Percentiles rank a stretch among this genome's conserved stretches.
phyloP scores from a whole-genome alignment of 2,113 vertebrate genomes.

The Lichenostomus cassidix region DNA sequence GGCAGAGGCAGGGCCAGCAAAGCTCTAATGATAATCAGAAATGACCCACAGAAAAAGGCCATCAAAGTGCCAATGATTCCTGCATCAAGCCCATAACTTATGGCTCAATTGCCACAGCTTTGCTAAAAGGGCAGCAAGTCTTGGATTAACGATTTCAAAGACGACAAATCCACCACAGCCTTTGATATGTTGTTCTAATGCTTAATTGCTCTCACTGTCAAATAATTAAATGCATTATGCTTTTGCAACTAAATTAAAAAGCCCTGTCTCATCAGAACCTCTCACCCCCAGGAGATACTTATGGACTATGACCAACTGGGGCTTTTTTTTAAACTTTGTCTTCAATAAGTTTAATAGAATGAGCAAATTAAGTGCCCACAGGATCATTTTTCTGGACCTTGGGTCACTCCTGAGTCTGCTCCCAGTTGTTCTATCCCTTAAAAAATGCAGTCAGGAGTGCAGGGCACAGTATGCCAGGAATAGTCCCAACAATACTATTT shows the following conservation, averaged over 20 bases:
- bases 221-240: slow-evolving; percentile 39
- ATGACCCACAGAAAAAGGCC: slow-evolving; percentile 19
- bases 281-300: background rate
- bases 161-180: background rate
- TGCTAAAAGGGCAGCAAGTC: slow-evolving; percentile 8
- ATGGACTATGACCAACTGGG: background rate
- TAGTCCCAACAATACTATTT: slow-evolving; percentile 43
- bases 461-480: background rate
- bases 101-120: background rate
- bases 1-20: background rate
- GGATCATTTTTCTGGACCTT: background rate
- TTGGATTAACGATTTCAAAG: background rate
- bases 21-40: background rate
- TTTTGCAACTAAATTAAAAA: slow-evolving; percentile 21
- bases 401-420: background rate
- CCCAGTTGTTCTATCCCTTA: background rate
- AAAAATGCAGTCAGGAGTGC: background rate
- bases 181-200: slow-evolving; percentile 13
- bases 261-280: background rate
- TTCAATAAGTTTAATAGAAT: background rate
- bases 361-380: background rate
- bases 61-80: background rate
- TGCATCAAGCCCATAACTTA: background rate
- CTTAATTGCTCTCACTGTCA: slow-evolving; percentile 29
- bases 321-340: background rate